Evolutionary conservation across 2,888 invertebrate species (phyloP), one percentile per base, ranked within the genome.

Genomic region (Acholoe squamosa): DNA sequence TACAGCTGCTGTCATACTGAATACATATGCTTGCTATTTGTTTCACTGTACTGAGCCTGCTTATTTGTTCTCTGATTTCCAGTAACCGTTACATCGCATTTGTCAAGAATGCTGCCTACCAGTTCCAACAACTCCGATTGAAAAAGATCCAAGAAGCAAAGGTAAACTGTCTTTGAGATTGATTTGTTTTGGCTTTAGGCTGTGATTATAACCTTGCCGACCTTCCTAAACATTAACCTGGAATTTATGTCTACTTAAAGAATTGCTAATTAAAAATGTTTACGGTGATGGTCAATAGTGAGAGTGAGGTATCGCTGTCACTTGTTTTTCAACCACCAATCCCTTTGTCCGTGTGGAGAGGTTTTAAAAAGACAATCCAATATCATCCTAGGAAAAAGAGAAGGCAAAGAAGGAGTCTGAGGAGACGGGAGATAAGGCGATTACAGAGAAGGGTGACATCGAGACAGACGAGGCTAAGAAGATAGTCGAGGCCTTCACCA

Each of bases 21-120:
- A n/a, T n/a, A n/a, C n/a, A n/a, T n/a, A n/a, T n/a, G n/a, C n/a
- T n/a, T n/a, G n/a, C n/a, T n/a, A n/a, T n/a, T n/a, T n/a, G n/a
- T n/a, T n/a, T n/a, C n/a, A n/a, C n/a, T n/a, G n/a, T n/a, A n/a
- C n/a, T n/a, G n/a, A n/a, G n/a, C n/a, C n/a, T n/a, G n/a, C 25
- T 10, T n/a, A 71, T 71, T n/a, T 71, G 25, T 19, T 71, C n/a
- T 71, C 25, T 71, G 71, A n/a, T 71, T 92, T 93, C 34, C 93
- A 96, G 96, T 92, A 94, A 95, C 67, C 94, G 96, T 92, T 99
- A 99, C 96, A 98, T 99, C 96, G 98, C 98, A 96, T 99, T 99
- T 95, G 98, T 99, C 92, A 98, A 99, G 93, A 98, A 98, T 95
- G 99, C 99, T 22, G 99, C 99, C 1, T 98, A 98, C 96, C 98